phyloP scores from a whole-genome alignment of 2,888 invertebrate genomes.

The Pollenia amentaria region DNA sequence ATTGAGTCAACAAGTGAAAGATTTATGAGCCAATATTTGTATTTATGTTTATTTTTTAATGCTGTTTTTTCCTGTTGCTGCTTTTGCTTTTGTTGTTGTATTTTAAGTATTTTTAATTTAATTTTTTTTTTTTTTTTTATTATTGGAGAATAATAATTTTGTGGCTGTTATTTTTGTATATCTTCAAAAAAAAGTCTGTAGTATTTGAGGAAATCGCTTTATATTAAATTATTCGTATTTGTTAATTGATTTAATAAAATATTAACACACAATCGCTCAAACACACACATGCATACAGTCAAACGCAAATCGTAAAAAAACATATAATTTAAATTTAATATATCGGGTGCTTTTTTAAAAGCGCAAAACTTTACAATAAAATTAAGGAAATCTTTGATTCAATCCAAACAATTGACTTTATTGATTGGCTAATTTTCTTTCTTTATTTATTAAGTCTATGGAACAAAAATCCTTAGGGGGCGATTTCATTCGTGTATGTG shows the following conservation, averaged over 20 bases:
- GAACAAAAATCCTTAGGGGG: too few relatives aligned
- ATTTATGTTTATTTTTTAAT: conserved; percentile 63
- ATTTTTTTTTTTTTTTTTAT: conserved; percentile 30
- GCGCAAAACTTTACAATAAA: too few relatives aligned
- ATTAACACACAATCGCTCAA: background rate
- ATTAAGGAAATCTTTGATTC: too few relatives aligned
- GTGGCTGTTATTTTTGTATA: conserved; percentile 41
- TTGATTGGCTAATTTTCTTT: too few relatives aligned
- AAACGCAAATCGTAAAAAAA: conserved; percentile 27
- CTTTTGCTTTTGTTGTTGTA: conserved; percentile 13
- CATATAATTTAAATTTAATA: conserved; percentile 5
- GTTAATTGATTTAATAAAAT: conserved; percentile 69
- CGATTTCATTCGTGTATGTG: too few relatives aligned
- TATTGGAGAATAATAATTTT: conserved; percentile 35
- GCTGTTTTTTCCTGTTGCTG: conserved; percentile 1
- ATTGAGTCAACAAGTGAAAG: conserved; percentile 81
- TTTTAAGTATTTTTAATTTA: conserved; percentile 40
- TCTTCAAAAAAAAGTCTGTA: conserved; percentile 37
- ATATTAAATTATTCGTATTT: conserved; percentile 53
- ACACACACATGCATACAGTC: background rate
- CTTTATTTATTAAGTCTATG: too few relatives aligned
- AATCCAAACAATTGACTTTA: too few relatives aligned
- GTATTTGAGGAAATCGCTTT: conserved; percentile 69
- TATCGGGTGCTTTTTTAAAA: background rate
- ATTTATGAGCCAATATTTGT: conserved; percentile 79